Evolutionary conservation across 2,113 vertebrate genomes (phyloP).

Genomic region (Nicator chloris): DNA sequence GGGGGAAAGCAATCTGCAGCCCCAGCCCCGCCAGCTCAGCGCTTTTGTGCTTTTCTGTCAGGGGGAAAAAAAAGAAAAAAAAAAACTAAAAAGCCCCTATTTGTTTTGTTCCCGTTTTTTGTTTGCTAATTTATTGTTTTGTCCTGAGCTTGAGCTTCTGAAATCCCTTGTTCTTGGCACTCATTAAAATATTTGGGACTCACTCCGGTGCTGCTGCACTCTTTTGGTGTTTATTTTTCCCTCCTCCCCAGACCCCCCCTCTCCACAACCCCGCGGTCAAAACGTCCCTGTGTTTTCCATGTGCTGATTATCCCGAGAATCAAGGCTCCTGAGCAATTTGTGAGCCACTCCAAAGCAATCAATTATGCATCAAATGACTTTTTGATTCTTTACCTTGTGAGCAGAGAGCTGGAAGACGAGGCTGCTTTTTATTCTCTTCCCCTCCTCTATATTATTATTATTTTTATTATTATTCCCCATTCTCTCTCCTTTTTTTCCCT

Average conservation of each 20-base stretch:
- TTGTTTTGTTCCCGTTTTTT: slow-evolving; percentile 6
- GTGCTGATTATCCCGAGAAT: slow-evolving; percentile 61
- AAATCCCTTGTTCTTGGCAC: slow-evolving; percentile 33
- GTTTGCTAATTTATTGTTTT: slow-evolving; percentile 62
- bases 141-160: background rate
- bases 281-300: slow-evolving; percentile 47
- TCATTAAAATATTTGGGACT: slow-evolving; percentile 67
- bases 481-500: background rate
- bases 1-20: background rate
- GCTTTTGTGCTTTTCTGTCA: background rate
- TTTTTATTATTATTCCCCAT: slow-evolving; percentile 53
- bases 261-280: slow-evolving; percentile 59
- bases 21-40: background rate
- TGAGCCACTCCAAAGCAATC: slow-evolving; percentile 68
- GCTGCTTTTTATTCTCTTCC: slow-evolving; percentile 3
- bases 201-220: background rate
- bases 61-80: background rate
- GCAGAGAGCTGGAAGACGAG: slow-evolving; percentile 14
- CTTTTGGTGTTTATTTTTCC: slow-evolving; percentile 44
- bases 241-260: background rate
- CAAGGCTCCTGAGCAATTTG: slow-evolving; percentile 65
- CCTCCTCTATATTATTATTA: slow-evolving; percentile 47
- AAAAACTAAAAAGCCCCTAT: background rate
- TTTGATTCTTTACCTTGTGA: slow-evolving; percentile 72
- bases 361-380: slow-evolving; percentile 79